A percentile compares a stretch with the other conserved stretches of the same genome.
phyloP scores from a whole-genome alignment of 2,797 vertebrate species.

The Valencia hispanica region DNA sequence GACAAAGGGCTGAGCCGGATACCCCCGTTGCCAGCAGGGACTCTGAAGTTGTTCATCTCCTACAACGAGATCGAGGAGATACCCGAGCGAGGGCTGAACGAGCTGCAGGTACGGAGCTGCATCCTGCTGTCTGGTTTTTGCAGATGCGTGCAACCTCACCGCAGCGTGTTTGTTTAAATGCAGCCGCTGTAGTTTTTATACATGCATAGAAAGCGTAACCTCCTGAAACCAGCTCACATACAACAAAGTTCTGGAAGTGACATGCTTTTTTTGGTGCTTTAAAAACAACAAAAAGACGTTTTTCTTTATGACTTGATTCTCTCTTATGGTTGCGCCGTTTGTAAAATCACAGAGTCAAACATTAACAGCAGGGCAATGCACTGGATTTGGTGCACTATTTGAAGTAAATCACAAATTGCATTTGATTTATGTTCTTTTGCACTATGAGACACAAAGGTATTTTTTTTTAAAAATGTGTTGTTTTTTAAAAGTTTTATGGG shows the following conservation, averaged over 20 bases:
- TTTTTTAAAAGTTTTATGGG: too few species aligned
- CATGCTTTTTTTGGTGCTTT: background rate
- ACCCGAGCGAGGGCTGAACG: conserved; percentile 57
- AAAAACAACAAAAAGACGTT: too few species aligned
- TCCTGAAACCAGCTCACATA: background rate
- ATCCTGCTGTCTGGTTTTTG: background rate
- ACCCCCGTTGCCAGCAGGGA: conserved; percentile 54
- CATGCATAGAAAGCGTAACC: background rate
- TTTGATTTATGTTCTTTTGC: too few species aligned
- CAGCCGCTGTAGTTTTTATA: background rate
- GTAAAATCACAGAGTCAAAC: too few species aligned
- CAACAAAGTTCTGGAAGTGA: background rate
- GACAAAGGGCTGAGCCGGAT: conserved; percentile 47
- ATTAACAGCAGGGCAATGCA: too few species aligned
- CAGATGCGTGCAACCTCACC: too few species aligned
- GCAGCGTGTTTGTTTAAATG: background rate
- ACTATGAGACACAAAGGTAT: too few species aligned
- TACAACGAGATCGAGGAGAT: conserved; percentile 69
- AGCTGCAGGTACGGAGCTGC: conserved; percentile 47
- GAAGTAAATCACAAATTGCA: too few species aligned
- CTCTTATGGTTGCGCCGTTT: too few species aligned
- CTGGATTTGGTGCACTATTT: too few species aligned
- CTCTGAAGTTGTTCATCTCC: conserved; percentile 53
- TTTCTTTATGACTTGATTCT: too few species aligned
- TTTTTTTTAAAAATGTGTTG: too few species aligned